A percentile compares a stretch with the other conserved stretches of the same genome.
These are phyloP conservation scores for Metaphire vulgaris DNA, from an alignment of 1,140 invertebrate species.

Conservation along the genomic window DNA sequence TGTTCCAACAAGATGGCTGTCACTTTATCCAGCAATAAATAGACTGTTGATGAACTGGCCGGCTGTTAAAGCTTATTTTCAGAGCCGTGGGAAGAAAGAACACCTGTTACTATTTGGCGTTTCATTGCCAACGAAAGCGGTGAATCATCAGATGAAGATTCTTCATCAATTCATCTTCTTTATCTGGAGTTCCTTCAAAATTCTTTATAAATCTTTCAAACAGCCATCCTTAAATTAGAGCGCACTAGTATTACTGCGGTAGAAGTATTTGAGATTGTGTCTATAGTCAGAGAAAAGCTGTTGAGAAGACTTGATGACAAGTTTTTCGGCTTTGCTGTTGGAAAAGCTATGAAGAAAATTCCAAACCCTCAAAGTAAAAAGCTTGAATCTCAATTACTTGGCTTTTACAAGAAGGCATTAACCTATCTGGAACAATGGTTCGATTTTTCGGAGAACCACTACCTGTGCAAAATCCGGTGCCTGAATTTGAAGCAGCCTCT, in stretches of 20 bases:
- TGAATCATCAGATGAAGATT: too few relatives aligned
- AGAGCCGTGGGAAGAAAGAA: too few relatives aligned
- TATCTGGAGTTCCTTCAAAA: neutral
- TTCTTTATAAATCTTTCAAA: neutral
- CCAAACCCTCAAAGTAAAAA: neutral
- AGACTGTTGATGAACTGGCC: too few relatives aligned
- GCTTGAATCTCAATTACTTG: neutral
- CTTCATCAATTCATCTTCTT: too few relatives aligned
- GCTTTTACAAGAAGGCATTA: neutral
- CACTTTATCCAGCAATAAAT: too few relatives aligned
- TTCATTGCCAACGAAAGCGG: too few relatives aligned
- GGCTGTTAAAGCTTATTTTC: too few relatives aligned
- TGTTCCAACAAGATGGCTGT: too few relatives aligned
- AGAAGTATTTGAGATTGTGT: neutral
- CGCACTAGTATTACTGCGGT: too few relatives aligned
- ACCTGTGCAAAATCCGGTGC: conserved; percentile 1
- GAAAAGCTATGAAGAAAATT: neutral
- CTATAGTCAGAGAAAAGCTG: neutral
- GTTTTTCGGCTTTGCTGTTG: neutral
- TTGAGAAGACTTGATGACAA: neutral
- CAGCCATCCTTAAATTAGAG: neutral
- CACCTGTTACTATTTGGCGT: too few relatives aligned
- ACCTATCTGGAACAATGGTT: neutral
- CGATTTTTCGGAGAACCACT: neutral
- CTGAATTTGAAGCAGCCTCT: neutral